A percentile compares a stretch with the other conserved stretches of the same genome.
Evolutionary conservation across 2,113 vertebrate species (phyloP).

Genomic region (Agelaius tricolor): DNA sequence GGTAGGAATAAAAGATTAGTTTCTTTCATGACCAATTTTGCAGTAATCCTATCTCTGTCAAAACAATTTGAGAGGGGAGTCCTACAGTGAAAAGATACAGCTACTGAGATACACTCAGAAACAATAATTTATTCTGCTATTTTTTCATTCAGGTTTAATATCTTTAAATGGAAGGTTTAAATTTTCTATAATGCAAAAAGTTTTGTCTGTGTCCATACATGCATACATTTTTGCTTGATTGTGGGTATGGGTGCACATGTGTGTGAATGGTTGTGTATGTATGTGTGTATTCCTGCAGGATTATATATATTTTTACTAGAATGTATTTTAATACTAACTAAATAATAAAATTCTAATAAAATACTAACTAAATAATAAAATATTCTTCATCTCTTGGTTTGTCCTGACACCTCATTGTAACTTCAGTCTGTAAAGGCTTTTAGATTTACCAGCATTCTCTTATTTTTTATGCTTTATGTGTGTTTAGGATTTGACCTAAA

Average conservation of each 20-base stretch:
- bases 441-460: background rate
- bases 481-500: background rate
- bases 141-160: background rate
- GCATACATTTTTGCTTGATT: background rate
- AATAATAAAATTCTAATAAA: background rate
- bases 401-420: background rate
- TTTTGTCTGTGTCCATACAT: background rate
- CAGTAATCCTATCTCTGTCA: constrained; percentile 16
- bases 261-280: background rate
- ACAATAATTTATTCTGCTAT: background rate
- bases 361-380: background rate
- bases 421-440: background rate
- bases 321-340: background rate
- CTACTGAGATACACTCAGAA: background rate
- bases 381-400: background rate
- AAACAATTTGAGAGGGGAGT: background rate
- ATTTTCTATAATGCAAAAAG: background rate
- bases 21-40: constrained; percentile 7
- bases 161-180: background rate
- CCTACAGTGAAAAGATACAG: background rate
- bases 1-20: background rate
- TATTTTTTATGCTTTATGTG: background rate
- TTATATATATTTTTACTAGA: background rate
- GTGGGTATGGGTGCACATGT: no score
- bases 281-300: background rate